Base-by-base conservation (phyloP, 2,797 vertebrate genomes). In the Anniella stebbinsi region DNA sequence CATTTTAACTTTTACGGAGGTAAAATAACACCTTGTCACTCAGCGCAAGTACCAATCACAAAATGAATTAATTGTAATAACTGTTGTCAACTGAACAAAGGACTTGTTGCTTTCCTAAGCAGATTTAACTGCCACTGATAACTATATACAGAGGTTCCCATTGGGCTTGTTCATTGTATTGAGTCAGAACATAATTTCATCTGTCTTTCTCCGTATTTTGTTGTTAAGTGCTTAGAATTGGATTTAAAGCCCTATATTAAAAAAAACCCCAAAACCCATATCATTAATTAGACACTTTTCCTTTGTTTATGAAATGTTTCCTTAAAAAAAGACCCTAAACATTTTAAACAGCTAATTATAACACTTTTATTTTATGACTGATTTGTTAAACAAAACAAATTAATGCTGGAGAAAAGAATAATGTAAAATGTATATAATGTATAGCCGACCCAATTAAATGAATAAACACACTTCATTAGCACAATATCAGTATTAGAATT, bases 21-120 rank as follows among this genome's bases (percentile, higher is more conserved):
- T 98, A 98, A 98, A 98, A 99, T 98, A 98, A 98, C 98, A 97
- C 98, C 98, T 98, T 98, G 98, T 98, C 98, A 98, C 97, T 98
- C 98, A 97, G 97, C 95, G 95, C 98, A 98, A 98, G 98, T 98
- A 98, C 98, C 98, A 97, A 97, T 98, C 98, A 98, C 98, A 97
- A 97, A 98, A 97, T 97, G 98, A 98, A 98, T 98, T 98, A 98
- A 98, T 98, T 98, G 97, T 98, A 98, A 98, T 98, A 98, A 98
- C 98, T 97, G 97, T 97, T 98, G 98, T 98, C 98, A 98, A 95
- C 97, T 78, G 97, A 97, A 97, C 96, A 97, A 97, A 98, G 97
- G 97, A 98, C 98, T 98, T 98, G 98, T 98, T 98, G 98, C 97
- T 97, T 96, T 97, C 95, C 96, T 96, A 96, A 95, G 97, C 98